These are phyloP conservation scores for Rattus norvegicus DNA, from an alignment of 2,113 vertebrate genomes.

Conservation along the genomic window GRCr8 NC_086031.1:107172501-107173000, in stretches of 20 bases:
- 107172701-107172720: background rate
- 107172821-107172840: background rate
- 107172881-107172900: background rate
- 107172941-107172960: conserved; percentile 87
- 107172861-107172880: background rate
- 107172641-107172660: background rate
- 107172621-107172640: background rate
- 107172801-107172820: background rate
- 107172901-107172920: background rate
- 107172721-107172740: background rate
- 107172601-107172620: background rate
- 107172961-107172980: conserved; percentile 84
- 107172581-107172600: background rate
- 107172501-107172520: background rate
- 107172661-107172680: background rate
- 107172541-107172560: background rate
- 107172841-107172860: background rate
- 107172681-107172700: background rate
- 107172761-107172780: background rate
- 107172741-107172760: background rate
- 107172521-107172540: too few relatives aligned
- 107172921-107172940: conserved; percentile 82
- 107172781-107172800: background rate
- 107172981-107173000: conserved; percentile 92
- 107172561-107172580: background rate